A percentile compares a stretch with the other conserved stretches of the same genome.
Conservation (phyloP, 1,140 invertebrate species). For the Drosophila nikananu region DNA sequence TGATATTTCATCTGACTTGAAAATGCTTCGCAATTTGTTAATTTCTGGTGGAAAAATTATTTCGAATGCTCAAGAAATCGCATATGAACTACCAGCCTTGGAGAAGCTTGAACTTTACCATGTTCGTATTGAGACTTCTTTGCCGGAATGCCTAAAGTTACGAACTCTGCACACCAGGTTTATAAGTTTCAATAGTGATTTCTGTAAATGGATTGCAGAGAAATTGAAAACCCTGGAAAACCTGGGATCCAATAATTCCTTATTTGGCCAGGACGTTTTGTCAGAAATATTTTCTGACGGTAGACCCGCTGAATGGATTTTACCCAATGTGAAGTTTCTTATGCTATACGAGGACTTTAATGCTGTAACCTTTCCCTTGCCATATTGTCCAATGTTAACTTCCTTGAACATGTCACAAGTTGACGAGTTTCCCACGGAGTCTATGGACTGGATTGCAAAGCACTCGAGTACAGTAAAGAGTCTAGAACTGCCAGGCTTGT, state of each 20-base stretch:
- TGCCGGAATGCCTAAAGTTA: background rate
- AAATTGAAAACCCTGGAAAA: background rate
- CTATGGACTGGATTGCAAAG: background rate
- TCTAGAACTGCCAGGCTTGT: background rate
- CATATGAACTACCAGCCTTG: background rate
- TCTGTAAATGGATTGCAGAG: background rate
- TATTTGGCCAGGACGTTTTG: background rate
- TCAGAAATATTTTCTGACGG: background rate
- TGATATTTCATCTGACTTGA: background rate
- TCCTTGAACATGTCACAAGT: conserved; percentile 7
- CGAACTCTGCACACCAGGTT: background rate
- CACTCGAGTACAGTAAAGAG: background rate
- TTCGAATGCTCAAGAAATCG: background rate
- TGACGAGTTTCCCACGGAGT: conserved; percentile 2
- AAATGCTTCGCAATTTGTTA: background rate
- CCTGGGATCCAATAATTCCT: background rate
- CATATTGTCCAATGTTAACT: background rate
- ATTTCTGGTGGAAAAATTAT: background rate
- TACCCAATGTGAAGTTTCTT: background rate
- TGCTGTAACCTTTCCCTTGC: background rate
- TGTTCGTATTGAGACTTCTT: background rate
- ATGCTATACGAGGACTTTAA: background rate
- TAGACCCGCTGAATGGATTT: background rate
- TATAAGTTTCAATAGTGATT: background rate
- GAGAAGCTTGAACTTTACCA: background rate